Evolutionary conservation across 1,140 invertebrate genomes (phyloP), one percentile per base, ranked within the genome.

Genomic region (Camponotus floridanus): DNA sequence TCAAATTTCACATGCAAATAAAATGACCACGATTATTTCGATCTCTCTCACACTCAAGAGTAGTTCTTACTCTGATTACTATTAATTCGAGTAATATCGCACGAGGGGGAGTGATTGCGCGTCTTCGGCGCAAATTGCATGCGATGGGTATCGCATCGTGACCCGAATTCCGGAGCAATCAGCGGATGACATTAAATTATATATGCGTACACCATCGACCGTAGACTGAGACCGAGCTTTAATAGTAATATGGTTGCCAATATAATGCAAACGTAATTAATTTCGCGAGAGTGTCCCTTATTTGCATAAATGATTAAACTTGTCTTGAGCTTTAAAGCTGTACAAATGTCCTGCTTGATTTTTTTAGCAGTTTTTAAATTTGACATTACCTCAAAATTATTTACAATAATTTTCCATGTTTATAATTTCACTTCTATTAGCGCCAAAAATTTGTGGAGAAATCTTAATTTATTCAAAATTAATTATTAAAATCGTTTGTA

Each of bases 101-200:
- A 57, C 3, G 70, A 67, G 33, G 59, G 64, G 68, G 51, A 59
- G 71, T 51, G 70, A 68, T 86, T 65, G 81, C 65, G 21, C 18
- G 9, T 11, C 57, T 59, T 71, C 55, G 61, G 81, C 86, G 65
- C 83, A 88, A 90, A 90, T 90, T 90, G 86, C 76, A 74, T 71
- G 39, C 59, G 61, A 7, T 15, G 59, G 59, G n/a, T 89, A 76
- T 85, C 86, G 68, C 81, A 48, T 61, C 81, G 88, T 90, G 89
- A 90, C 88, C 89, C 70, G 86, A 90, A 90, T 90, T 90, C 86
- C 85, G 83, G 79, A 90, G 89, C 89, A 90, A 90, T 90, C 89
- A 90, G 61, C 67, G 78, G 73, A 79, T 86, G 65, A 76, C 83
- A 80, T 90, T 88, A 90, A 90, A 90, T 90, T 90, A 88, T 87